Evolutionary conservation across 2,113 vertebrate species (phyloP), one percentile per base, ranked within the genome.

Genomic region (Chionis minor): DNA sequence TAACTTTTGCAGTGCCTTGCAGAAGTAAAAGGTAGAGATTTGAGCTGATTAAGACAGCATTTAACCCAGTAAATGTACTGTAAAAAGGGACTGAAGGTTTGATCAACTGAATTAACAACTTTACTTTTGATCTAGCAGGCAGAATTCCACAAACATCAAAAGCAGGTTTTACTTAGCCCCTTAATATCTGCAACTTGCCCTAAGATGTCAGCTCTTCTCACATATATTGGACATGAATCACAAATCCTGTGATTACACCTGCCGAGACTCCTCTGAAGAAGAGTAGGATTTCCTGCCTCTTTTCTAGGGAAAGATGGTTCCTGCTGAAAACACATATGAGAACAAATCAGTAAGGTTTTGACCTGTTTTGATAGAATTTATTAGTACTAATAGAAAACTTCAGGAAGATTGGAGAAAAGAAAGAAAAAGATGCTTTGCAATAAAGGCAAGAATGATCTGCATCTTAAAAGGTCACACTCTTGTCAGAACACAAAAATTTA

Each of bases 341-440:
- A 95, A 69, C 67, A 96, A 95, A 87, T 92, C 88, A 96, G 93
- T 52, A 67, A 92, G 86, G 75, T 88, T 90, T 38, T 95, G 94
- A 95, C 85, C 96, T 90, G 62, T 86, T 96, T 88, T 75, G 49
- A 86, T 96, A 80, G 59, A 94, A 94, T 71, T 90, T 51, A 93
- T 96, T 92, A 97, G 58, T 56, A 92, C 71, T 95, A 58, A 88
- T 51, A 96, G 75, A 91, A 84, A 89, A 74, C 81, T 94, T 94
- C 63, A 80, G 77, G 92, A 97, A 80, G 49, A 62, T 15, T 16
- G 13, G 18, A 22, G 38, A 90, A 81, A 71, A 78, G 69, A 86
- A 86, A 55, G 72, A 86, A 95, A 84, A 90, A 70, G 16, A 63
- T 63, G 84, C 26, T 92, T 96, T 54, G 62, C 75, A 90, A 96